These are phyloP conservation scores for Dione juno DNA, from an alignment of 2,888 invertebrate species.

Conservation along the genomic window DNA sequence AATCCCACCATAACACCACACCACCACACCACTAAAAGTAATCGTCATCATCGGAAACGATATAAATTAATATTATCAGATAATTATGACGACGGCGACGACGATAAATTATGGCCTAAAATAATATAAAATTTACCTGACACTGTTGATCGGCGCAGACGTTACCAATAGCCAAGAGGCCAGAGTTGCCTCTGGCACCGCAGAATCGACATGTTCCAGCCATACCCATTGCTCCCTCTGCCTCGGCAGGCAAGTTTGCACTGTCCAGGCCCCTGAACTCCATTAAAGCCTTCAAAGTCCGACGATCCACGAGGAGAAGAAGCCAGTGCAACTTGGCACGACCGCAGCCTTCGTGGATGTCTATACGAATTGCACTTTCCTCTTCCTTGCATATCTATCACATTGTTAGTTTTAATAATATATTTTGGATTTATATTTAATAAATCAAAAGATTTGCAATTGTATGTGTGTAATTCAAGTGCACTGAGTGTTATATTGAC, in stretches of 20 bases:
- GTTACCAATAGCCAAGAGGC: conserved; percentile 94
- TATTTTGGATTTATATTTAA: no score
- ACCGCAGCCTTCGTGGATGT: conserved; percentile 98
- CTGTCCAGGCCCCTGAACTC: conserved; percentile 91
- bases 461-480: no score
- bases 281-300: conserved; percentile 94
- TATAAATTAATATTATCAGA: no score
- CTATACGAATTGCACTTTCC: conserved; percentile 97
- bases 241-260: conserved; percentile 48
- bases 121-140: conserved; percentile 81
- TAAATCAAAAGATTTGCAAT: no score
- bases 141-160: conserved; percentile 97
- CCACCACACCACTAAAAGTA: no score
- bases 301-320: conserved; percentile 94
- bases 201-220: conserved; percentile 95
- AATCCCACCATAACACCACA: no score
- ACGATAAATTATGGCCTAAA: no score
- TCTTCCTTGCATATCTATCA: conserved; percentile 95
- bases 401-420: neutral
- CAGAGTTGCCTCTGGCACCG: conserved; percentile 91
- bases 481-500: no score
- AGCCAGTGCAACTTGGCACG: conserved; percentile 98
- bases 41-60: no score
- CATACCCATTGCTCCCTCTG: conserved; percentile 66
- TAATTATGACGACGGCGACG: no score